A percentile compares a stretch with the other conserved stretches of the same genome.
Evolutionary conservation across 2,113 vertebrate species (phyloP).

Genomic region (Myanophis thanlyinensis): DNA sequence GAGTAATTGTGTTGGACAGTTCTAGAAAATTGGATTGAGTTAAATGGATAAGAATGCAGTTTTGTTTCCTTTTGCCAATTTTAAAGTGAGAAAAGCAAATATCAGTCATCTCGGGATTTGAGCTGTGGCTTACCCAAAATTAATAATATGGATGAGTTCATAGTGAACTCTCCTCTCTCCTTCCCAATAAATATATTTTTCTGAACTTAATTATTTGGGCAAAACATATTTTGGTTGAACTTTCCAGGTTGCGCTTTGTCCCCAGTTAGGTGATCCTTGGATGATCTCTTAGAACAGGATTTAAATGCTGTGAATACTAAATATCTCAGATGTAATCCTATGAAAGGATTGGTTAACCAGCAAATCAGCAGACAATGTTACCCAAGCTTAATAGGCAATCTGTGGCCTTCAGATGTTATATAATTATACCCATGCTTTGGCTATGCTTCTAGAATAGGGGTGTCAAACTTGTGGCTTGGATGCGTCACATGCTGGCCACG

Average conservation of each 20-base stretch:
- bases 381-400: neutral
- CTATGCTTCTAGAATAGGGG: neutral
- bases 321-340: neutral
- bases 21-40: neutral
- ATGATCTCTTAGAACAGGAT: neutral
- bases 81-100: neutral
- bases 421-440: neutral
- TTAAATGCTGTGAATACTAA: neutral
- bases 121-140: neutral
- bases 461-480: no score
- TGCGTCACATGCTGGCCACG: no score
- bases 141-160: neutral
- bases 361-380: neutral
- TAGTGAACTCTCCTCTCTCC: neutral
- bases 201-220: neutral
- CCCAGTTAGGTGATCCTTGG: neutral
- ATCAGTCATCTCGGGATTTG: neutral
- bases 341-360: neutral
- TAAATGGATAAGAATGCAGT: neutral
- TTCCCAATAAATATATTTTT: neutral
- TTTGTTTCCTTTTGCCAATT: neutral
- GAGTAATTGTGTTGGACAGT: neutral
- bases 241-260: neutral
- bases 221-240: neutral
- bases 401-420: neutral